These are phyloP conservation scores for Macroglossus sobrinus DNA, from an alignment of 2,113 vertebrate species.

Conservation along the genomic window DNA sequence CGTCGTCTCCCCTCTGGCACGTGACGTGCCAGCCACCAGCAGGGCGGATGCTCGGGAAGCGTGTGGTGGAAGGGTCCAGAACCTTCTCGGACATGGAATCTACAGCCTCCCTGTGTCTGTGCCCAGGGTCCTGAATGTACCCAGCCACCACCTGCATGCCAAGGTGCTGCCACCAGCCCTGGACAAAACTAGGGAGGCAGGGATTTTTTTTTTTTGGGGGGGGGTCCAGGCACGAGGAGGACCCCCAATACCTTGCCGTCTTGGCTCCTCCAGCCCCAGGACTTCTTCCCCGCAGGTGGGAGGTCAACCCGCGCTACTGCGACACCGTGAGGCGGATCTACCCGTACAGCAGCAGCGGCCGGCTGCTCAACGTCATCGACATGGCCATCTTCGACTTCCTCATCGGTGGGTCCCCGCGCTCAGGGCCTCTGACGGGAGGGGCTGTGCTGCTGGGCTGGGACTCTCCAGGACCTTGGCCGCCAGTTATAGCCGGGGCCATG, in stretches of 20 bases:
- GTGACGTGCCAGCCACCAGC: background rate
- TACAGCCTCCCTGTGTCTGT: background rate
- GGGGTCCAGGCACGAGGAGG: background rate
- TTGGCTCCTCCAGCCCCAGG: constrained; percentile 28
- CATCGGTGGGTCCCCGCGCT: constrained; percentile 80
- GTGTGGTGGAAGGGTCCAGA: no score
- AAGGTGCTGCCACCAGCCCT: background rate
- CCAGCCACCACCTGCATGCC: background rate
- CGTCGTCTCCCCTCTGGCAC: fast-evolving
- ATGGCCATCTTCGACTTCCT: constrained; percentile 99
- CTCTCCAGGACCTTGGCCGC: background rate
- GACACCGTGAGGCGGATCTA: constrained; percentile 88
- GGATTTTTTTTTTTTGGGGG: fast-evolving
- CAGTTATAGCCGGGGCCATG: background rate
- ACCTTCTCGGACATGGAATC: fast-evolving
- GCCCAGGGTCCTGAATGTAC: background rate
- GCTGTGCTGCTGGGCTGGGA: background rate
- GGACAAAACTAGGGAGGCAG: background rate
- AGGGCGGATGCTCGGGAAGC: background rate
- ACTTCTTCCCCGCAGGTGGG: constrained; percentile 88
- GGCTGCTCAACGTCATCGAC: constrained; percentile 95
- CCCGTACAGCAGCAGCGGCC: constrained; percentile 90
- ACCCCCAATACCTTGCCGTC: constrained; percentile 24
- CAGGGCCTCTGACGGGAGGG: fast-evolving
- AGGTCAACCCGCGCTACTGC: constrained; percentile 94